Percentiles rank a stretch among this genome's conserved stretches.
These are phyloP conservation scores for Xylophagus ater DNA, from an alignment of 2,888 invertebrate genomes.

Conservation along the genomic window DNA sequence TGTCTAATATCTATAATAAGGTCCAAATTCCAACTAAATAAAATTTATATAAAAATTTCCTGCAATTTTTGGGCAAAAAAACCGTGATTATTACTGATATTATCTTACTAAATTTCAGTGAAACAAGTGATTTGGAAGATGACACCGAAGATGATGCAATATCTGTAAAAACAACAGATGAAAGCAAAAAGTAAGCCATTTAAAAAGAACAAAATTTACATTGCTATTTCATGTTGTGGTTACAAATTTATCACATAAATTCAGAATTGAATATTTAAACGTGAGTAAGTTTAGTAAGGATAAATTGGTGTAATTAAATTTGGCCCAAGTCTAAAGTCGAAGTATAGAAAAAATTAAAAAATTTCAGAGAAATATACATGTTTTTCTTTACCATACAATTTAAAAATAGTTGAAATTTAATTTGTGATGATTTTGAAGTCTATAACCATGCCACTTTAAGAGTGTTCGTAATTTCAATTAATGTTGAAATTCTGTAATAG, in stretches of 20 bases:
- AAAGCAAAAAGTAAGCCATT: constrained; percentile 60
- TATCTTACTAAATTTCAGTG: constrained; percentile 35
- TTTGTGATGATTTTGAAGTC: no score
- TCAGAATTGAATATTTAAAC: not conserved
- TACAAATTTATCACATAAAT: constrained; percentile 3
- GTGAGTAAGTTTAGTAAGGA: not conserved
- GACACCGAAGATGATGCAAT: constrained; percentile 58
- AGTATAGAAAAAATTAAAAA: not conserved
- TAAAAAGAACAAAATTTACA: no score
- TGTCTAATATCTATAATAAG: no score
- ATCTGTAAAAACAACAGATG: constrained; percentile 53
- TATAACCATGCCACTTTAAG: no score
- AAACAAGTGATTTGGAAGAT: constrained; percentile 50
- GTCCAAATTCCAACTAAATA: no score
- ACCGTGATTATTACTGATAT: not conserved
- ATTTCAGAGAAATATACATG: no score
- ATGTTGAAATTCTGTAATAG: not conserved
- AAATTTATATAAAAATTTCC: no score
- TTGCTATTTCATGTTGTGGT: no score
- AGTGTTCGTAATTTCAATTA: no score
- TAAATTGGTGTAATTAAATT: not conserved
- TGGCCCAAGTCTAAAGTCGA: constrained; percentile 4
- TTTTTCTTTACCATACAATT: no score
- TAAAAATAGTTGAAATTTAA: no score
- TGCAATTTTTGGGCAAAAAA: no score